Evolutionary conservation across 2,797 vertebrate species (phyloP).

Genomic region (Characodon lateralis): DNA sequence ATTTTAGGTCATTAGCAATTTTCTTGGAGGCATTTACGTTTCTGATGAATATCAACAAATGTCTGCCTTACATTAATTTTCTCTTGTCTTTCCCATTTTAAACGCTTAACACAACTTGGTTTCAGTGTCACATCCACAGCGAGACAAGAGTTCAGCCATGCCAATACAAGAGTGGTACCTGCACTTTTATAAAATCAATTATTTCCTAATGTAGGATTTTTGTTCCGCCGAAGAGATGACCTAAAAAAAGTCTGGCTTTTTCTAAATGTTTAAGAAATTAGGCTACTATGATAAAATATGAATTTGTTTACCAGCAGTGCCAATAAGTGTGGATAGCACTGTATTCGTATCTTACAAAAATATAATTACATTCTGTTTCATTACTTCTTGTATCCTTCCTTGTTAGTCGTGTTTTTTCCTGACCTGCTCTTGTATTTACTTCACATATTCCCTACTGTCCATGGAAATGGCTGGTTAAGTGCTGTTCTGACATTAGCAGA

Average conservation of each 20-base stretch:
- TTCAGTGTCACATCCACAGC: neutral
- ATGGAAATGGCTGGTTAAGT: constrained; percentile 79
- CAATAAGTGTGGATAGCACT: neutral
- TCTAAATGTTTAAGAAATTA: neutral
- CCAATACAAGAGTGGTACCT: neutral
- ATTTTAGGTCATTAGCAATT: neutral
- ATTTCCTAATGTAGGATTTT: neutral
- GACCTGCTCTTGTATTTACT: constrained; percentile 49
- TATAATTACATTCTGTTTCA: neutral
- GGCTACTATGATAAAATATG: neutral
- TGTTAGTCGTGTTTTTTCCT: constrained; percentile 29
- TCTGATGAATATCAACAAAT: neutral
- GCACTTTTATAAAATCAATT: neutral
- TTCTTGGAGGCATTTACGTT: neutral
- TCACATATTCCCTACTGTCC: constrained; percentile 69
- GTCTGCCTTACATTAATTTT: neutral
- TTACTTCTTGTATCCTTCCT: constrained; percentile 30
- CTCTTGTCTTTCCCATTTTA: neutral
- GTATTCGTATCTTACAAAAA: neutral
- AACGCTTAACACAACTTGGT: neutral
- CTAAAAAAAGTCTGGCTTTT: neutral
- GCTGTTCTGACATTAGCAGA: constrained; percentile 80
- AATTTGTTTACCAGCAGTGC: neutral
- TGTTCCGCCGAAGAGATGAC: neutral
- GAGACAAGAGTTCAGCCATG: neutral